phyloP scores from a whole-genome alignment of 2,113 vertebrate species.

The Apteryx owenii region DNA sequence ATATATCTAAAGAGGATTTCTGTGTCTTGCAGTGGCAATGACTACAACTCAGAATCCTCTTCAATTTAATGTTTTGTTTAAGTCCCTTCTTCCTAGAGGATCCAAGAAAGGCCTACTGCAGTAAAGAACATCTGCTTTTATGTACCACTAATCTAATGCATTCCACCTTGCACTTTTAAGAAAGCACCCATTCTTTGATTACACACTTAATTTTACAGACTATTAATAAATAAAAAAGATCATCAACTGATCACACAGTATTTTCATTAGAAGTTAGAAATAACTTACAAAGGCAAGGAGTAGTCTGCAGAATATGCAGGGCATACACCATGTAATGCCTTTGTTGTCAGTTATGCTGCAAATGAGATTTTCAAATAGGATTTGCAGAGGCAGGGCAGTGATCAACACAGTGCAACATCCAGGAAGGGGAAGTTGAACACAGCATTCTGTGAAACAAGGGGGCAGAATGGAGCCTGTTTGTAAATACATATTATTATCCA shows the following conservation, averaged over 20 bases:
- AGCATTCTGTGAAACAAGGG: conserved; percentile 45
- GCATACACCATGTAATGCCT: conserved; percentile 61
- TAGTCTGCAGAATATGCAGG: conserved; percentile 12
- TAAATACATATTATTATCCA: conserved; percentile 71
- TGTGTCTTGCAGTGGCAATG: conserved; percentile 12
- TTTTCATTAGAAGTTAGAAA: conserved; percentile 56
- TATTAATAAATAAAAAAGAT: conserved; percentile 64
- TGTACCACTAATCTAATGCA: conserved; percentile 43
- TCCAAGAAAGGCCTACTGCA: conserved; percentile 52
- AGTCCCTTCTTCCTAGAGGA: conserved; percentile 28
- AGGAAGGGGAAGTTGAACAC: conserved; percentile 47
- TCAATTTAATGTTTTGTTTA: conserved; percentile 63
- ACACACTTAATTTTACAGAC: conserved; percentile 66
- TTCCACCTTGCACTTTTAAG: conserved; percentile 64
- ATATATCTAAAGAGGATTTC: background rate
- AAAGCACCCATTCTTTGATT: conserved; percentile 56
- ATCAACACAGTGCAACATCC: conserved; percentile 55
- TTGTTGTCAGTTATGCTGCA: conserved; percentile 74
- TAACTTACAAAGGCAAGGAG: conserved; percentile 63
- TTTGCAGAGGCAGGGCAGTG: conserved; percentile 69
- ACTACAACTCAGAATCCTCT: conserved; percentile 47
- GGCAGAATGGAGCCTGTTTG: conserved; percentile 66
- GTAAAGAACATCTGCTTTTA: conserved; percentile 59
- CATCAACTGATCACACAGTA: conserved; percentile 39
- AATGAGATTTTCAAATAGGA: conserved; percentile 78